phyloP scores from a whole-genome alignment of 2,888 invertebrate genomes.

The Lordiphosa andalusiaca region DNA sequence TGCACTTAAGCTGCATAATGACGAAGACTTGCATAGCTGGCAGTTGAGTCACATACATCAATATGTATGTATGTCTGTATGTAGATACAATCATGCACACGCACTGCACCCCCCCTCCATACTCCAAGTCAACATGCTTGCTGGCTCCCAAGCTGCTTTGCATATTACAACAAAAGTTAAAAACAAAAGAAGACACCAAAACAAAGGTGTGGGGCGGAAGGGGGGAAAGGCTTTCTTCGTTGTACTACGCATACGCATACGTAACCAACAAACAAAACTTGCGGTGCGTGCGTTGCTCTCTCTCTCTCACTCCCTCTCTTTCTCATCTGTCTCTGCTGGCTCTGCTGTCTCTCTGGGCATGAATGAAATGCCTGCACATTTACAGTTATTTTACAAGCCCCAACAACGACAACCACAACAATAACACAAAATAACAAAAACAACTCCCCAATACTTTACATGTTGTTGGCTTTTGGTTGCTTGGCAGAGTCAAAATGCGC shows the following conservation, averaged over 20 bases:
- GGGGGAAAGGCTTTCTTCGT: constrained; percentile 59
- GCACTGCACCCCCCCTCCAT: constrained; percentile 12
- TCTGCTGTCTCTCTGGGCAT: constrained; percentile 22
- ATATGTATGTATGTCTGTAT: constrained; percentile 8
- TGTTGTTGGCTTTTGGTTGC: constrained; percentile 42
- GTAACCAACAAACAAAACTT: constrained; percentile 24
- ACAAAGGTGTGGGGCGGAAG: constrained; percentile 18
- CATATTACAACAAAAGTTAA: constrained; percentile 65
- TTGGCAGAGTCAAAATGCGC: constrained; percentile 26
- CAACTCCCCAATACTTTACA: constrained; percentile 53
- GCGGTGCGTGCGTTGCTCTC: constrained; percentile 62
- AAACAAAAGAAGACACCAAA: constrained; percentile 4
- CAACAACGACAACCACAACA: constrained; percentile 12
- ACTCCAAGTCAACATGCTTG: constrained; percentile 12
- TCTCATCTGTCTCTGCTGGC: no score
- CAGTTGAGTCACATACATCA: constrained; percentile 61
- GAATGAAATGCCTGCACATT: constrained; percentile 75
- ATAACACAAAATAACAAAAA: constrained; percentile 21
- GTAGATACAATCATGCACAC: constrained; percentile 34
- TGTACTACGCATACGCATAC: constrained; percentile 61
- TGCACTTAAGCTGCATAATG: constrained; percentile 54
- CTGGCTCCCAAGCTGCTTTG: constrained; percentile 59
- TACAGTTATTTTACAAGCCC: constrained; percentile 63
- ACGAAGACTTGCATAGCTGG: constrained; percentile 36
- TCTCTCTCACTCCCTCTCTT: constrained; percentile 1